Percentiles rank a stretch among this genome's conserved stretches.
Conservation (phyloP, 2,113 vertebrate species). For the Lasiurus borealis region DNA sequence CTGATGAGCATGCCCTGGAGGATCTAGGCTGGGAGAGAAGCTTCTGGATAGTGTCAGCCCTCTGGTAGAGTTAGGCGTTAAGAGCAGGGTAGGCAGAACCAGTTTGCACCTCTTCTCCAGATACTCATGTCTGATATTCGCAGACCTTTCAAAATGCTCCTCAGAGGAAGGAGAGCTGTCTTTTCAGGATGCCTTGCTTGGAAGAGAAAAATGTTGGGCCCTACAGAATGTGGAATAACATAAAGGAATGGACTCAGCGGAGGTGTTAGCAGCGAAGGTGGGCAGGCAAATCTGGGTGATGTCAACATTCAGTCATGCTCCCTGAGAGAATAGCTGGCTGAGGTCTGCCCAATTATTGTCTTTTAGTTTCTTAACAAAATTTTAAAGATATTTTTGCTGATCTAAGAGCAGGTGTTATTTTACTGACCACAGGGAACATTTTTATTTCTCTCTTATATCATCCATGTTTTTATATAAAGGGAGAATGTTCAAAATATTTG, state of each 20-base stretch:
- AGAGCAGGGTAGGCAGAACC: not conserved
- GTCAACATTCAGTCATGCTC: accelerated
- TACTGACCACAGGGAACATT: not conserved
- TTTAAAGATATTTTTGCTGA: not conserved
- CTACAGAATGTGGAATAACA: accelerated
- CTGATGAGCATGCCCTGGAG: accelerated
- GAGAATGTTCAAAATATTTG: not conserved
- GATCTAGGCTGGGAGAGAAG: not conserved
- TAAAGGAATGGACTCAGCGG: not conserved
- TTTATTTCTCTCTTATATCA: not conserved
- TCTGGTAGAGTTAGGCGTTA: not conserved
- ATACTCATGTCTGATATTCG: accelerated
- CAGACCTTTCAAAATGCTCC: not conserved
- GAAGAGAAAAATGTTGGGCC: not conserved
- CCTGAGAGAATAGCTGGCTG: not conserved
- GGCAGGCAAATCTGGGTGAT: too few relatives aligned
- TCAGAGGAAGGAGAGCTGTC: not conserved
- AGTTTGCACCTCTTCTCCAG: accelerated
- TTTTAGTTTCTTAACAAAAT: not conserved
- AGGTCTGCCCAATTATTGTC: not conserved
- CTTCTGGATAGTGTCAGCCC: not conserved
- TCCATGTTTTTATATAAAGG: not conserved
- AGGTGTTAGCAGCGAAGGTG: not conserved
- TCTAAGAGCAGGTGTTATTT: not conserved
- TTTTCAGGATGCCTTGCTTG: too few relatives aligned